These are phyloP conservation scores for Halcyon senegalensis DNA, from an alignment of 2,113 vertebrate genomes.

Conservation along the genomic window DNA sequence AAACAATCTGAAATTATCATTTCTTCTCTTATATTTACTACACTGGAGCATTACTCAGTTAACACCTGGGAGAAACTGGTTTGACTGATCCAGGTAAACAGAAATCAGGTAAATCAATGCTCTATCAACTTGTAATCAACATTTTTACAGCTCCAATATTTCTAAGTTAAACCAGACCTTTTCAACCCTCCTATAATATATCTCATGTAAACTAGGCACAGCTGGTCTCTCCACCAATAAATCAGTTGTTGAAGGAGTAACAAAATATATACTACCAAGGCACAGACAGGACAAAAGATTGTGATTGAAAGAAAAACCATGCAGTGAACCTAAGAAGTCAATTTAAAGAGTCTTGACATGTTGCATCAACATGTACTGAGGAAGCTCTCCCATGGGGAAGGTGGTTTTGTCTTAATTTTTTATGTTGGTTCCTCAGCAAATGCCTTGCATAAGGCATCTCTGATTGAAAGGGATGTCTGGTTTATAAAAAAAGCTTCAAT, in stretches of 20 bases:
- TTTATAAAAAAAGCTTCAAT: background rate
- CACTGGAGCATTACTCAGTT: background rate
- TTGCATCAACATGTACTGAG: conserved; percentile 32
- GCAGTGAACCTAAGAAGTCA: conserved; percentile 47
- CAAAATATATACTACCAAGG: conserved; percentile 16
- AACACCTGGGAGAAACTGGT: background rate
- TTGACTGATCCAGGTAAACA: background rate
- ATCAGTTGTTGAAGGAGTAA: conserved; percentile 16
- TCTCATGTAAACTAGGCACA: conserved; percentile 34
- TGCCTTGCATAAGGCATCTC: background rate
- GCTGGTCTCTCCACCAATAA: conserved; percentile 28
- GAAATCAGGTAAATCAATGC: background rate
- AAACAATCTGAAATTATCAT: background rate
- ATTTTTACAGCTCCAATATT: background rate
- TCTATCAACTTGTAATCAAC: conserved; percentile 1
- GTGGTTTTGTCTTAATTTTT: conserved; percentile 15
- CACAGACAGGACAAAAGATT: conserved; percentile 13
- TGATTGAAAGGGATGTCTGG: background rate
- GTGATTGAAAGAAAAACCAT: background rate
- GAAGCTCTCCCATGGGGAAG: conserved; percentile 1
- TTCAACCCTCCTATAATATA: background rate
- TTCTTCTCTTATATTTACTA: background rate
- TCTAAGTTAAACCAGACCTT: conserved; percentile 36
- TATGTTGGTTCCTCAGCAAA: background rate
- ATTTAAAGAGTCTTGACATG: conserved; percentile 45